Evolutionary conservation across 1,140 invertebrate genomes (phyloP).

Genomic region (Heliothis virescens): DNA sequence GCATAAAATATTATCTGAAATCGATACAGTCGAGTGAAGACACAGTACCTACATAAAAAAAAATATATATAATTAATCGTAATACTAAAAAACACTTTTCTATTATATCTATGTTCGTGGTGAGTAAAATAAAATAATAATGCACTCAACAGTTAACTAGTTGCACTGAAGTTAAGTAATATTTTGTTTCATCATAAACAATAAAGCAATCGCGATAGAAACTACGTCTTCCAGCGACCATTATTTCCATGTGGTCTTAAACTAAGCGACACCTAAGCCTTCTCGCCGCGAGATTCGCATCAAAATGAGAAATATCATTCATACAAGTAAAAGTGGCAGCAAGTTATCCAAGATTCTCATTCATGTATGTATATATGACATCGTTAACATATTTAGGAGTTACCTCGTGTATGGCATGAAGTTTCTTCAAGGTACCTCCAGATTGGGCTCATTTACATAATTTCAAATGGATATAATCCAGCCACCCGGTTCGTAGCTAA

Average conservation of each 20-base stretch:
- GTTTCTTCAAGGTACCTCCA: slow-evolving; percentile 12
- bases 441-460: slow-evolving; percentile 41
- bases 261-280: not conserved
- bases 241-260: not conserved
- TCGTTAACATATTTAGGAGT: slow-evolving; percentile 43
- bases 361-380: slow-evolving; percentile 38
- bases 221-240: not conserved
- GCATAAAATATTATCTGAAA: no score
- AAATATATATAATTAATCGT: no score
- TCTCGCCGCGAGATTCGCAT: slow-evolving; percentile 10
- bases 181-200: no score
- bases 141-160: no score
- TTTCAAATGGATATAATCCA: slow-evolving; percentile 39
- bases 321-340: slow-evolving; percentile 21
- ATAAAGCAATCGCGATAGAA: no score
- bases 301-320: slow-evolving; percentile 35
- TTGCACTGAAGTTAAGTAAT: no score
- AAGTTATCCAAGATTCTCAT: slow-evolving; percentile 37
- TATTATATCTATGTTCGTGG: no score
- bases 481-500: slow-evolving; percentile 14
- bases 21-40: no score
- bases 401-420: slow-evolving; percentile 32
- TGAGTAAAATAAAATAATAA: no score
- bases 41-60: no score
- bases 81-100: no score